phyloP scores from a whole-genome alignment of 2,113 vertebrate species.

The Acanthochromis polyacanthus region DNA sequence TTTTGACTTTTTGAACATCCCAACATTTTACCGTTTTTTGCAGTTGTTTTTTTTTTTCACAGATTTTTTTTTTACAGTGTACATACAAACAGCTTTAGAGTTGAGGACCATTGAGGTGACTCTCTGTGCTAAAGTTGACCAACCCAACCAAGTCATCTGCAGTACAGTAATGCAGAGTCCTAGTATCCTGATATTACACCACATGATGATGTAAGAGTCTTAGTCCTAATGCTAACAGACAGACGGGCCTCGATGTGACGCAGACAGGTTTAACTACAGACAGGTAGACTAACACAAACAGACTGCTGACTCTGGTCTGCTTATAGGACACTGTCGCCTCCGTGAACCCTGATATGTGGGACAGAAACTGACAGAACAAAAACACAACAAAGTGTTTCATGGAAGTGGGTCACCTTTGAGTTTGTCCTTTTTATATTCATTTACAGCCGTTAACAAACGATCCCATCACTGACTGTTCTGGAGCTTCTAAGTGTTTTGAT shows the following conservation, averaged over 20 bases:
- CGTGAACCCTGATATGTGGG: not conserved
- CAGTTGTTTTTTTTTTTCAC: no score
- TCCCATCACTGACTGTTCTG: no score
- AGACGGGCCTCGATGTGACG: not conserved
- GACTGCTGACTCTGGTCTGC: slow-evolving; percentile 30
- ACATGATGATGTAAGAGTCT: slow-evolving; percentile 19
- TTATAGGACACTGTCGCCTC: not conserved
- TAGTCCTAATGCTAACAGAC: slow-evolving; percentile 34
- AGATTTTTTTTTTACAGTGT: no score
- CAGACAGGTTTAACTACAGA: not conserved
- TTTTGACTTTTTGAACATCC: no score
- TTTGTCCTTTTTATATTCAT: no score
- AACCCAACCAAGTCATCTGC: not conserved
- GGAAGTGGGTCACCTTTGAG: no score
- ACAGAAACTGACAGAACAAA: not conserved
- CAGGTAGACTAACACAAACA: slow-evolving; percentile 17
- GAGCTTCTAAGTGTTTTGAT: no score
- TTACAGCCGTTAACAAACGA: no score
- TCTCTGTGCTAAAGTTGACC: no score
- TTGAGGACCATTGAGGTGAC: no score
- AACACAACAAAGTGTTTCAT: not conserved
- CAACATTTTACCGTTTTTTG: no score
- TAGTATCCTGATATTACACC: not conserved
- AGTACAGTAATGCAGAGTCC: not conserved
- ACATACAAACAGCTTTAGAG: no score